Evolutionary conservation across 23 tunicate species (phyloP).

Genomic region (Phallusia fumigata): DNA sequence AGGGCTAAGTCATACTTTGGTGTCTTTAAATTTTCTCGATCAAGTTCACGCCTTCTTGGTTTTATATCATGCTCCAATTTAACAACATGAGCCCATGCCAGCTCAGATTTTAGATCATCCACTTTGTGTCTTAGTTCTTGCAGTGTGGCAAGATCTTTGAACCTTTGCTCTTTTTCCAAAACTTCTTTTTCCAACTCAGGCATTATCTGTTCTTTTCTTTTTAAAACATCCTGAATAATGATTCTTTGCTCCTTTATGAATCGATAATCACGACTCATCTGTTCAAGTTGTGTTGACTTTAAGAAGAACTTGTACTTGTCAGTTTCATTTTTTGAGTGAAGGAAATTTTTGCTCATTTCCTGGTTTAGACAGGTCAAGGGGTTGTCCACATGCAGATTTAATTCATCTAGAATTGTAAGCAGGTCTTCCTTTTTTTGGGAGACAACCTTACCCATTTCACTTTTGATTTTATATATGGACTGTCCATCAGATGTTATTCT

Average conservation of each 20-base stretch:
- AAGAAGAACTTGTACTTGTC: slow-evolving; percentile 92
- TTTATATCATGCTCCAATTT: slow-evolving; percentile 58
- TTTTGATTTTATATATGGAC: slow-evolving; percentile 67
- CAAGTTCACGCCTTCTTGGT: slow-evolving; percentile 54
- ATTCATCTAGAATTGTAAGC: slow-evolving; percentile 64
- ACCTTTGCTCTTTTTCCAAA: slow-evolving; percentile 69
- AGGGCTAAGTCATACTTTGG: slow-evolving; percentile 60
- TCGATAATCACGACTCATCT: slow-evolving; percentile 69
- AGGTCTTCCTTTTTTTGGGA: slow-evolving; percentile 81
- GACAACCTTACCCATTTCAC: slow-evolving; percentile 49
- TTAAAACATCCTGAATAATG: slow-evolving; percentile 39
- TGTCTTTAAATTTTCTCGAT: slow-evolving; percentile 55
- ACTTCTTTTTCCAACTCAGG: slow-evolving; percentile 73
- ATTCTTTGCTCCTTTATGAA: slow-evolving; percentile 68
- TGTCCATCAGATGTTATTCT: slow-evolving; percentile 69
- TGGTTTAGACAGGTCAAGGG: slow-evolving; percentile 90
- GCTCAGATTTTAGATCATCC: slow-evolving; percentile 48
- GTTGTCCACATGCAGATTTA: slow-evolving; percentile 85
- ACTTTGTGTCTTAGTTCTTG: slow-evolving; percentile 74
- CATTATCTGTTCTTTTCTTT: slow-evolving; percentile 57
- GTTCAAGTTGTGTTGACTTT: slow-evolving; percentile 87
- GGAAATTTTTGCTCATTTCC: slow-evolving; percentile 91
- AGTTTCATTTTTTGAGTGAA: slow-evolving; percentile 77
- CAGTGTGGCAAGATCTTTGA: slow-evolving; percentile 57
- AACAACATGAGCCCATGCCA: slow-evolving; percentile 92